These are phyloP conservation scores for Caerostris extrusa DNA, from an alignment of 1,140 invertebrate species.

Conservation along the genomic window DNA sequence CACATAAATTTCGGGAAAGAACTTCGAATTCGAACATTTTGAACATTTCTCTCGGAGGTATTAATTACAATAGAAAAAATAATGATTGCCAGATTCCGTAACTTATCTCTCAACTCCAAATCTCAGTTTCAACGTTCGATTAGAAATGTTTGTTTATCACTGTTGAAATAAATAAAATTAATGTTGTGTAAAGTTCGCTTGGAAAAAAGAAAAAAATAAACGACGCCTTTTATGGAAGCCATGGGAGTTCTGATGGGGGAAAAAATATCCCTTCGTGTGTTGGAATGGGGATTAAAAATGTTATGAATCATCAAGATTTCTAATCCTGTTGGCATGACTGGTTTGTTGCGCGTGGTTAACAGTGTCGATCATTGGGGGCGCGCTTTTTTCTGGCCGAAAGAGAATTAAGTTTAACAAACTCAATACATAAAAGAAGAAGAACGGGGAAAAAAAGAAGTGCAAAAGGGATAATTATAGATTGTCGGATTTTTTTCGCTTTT, in stretches of 20 bases:
- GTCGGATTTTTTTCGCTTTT: neutral
- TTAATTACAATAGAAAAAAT: neutral
- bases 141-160: conserved; percentile 66
- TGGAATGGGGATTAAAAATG: conserved; percentile 59
- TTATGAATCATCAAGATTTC: conserved; percentile 47
- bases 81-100: conserved; percentile 19
- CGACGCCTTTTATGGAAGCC: neutral
- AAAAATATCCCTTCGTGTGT: conserved; percentile 17
- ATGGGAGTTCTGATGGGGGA: neutral
- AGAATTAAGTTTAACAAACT: conserved; percentile 38
- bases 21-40: conserved; percentile 9
- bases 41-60: neutral
- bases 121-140: neutral
- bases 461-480: neutral
- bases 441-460: neutral
- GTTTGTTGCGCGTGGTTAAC: too few relatives aligned
- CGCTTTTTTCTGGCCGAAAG: too few relatives aligned
- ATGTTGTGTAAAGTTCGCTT: too few relatives aligned
- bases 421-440: neutral
- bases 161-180: conserved; percentile 70
- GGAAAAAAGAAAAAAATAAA: conserved; percentile 30
- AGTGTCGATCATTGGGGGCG: too few relatives aligned
- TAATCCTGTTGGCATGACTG: neutral
- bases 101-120: conserved; percentile 33
- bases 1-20: conserved; percentile 36